Base-by-base conservation (phyloP, 2,888 invertebrate genomes). In the Teleogryllus oceanicus region DNA sequence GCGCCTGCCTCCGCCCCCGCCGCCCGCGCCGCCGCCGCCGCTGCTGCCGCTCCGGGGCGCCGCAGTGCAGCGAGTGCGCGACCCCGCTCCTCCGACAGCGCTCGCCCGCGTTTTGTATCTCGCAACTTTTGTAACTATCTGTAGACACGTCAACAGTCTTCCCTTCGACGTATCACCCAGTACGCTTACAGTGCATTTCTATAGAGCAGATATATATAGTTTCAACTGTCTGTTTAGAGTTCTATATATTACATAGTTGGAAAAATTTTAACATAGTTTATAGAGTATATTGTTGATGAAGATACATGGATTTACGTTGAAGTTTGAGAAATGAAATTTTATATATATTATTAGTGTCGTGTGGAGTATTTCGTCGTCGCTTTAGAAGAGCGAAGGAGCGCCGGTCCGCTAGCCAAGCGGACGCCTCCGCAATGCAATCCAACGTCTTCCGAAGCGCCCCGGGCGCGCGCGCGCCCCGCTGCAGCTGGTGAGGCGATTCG, bases 251-350 rank as follows among this genome's bases (percentile, higher is more conserved):
- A 50, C 49, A 51, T 51, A 49, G 76, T 76, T 76, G 20, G 49
- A 21, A 21, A 21, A 8, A 20, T 78, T 16, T 24, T 76, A 76
- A 76, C 12, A 37, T 76, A 37, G 21, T 21, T 37, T 21, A 50
- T 78, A 78, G 51, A 50, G 4, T 37, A 37, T 37, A 37, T 37
- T 37, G 24, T 37, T 37, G 24, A 37, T 4, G 24, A 37, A 37
- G 24, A 37, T 37, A 2, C 24, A 37, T 37, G 24, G 78, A 50
- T 78, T 78, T 78, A 78, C 21, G 78, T 78, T 78, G 21, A 21
- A 78, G 51, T 49, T 78, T 78, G 8, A 49, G 78, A 78, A 21
- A 49, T 49, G 13, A 21, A 51, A 16, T 37, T 78, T 78, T 78
- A 21, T 13, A 13, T 16, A 16, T n/a, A 37, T 2, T 76, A 13